Evolutionary conservation across 2,113 vertebrate genomes (phyloP), one percentile per base, ranked within the genome.

Genomic region (Trogon surrucura): DNA sequence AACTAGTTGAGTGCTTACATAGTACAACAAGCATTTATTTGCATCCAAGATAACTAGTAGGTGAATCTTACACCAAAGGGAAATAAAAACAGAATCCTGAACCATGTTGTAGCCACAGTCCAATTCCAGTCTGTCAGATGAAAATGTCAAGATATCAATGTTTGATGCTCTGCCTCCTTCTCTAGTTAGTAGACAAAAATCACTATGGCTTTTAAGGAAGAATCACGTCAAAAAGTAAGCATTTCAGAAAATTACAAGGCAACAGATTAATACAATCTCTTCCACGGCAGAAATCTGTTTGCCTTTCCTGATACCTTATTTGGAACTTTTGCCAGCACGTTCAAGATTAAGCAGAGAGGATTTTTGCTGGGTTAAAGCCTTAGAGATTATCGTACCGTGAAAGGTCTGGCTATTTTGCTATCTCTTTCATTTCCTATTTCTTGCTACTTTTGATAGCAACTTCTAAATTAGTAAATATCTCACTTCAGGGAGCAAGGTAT

Each of bases 381-480:
- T 45, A 69, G 70, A 85, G 91, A 95, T 79, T 89, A 80, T 26
- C 79, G 53, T 85, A 53, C 27, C 50, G 82, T 61, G n/a, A 88
- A 89, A 85, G 19, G 29, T 72, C 70, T 79, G 26, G 41, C 65
- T 82, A 27, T 71, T 92, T 95, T 77, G 16, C 23, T 67, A 8
- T 80, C 34, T 95, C 41, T 71, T 85, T 95, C 73, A 48, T 91
- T 91, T 85, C 58, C 70, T 75, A 26, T 79, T 82, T 84, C 84
- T 83, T 95, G 50, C 45, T 89, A 21, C 58, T 91, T 85, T 91
- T 89, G 91, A 89, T 85, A 72, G 3, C n/a, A 82, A 38, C 50
- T 94, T 80, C 54, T 93, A 96, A 91, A 97, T 95, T 73, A 88
- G 41, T 83, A 95, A 95, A 92, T 89, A 94, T 85, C 54, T 95